phyloP scores from a whole-genome alignment of 1,140 invertebrate species.

The Wiebesia pumilae region DNA sequence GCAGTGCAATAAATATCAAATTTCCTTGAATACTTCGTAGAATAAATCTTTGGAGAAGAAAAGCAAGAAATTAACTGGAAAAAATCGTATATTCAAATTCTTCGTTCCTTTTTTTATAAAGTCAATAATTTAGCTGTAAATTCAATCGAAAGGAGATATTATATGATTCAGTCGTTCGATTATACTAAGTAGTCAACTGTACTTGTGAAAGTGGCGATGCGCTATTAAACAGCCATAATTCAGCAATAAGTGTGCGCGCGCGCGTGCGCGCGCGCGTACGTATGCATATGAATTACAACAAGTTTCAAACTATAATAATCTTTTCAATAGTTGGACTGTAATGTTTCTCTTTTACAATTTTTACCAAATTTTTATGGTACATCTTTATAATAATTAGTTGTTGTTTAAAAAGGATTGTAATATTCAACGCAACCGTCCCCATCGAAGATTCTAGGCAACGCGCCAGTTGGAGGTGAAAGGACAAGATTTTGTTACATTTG shows the following conservation, averaged over 20 bases:
- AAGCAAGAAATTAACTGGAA: not conserved
- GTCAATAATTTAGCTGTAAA: not conserved
- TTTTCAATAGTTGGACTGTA: not conserved
- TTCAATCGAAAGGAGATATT: not conserved
- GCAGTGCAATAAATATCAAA: not conserved
- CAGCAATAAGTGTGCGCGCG: not conserved
- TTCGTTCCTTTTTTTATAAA: not conserved
- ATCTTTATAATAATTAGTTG: not conserved
- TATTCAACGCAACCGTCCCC: not conserved
- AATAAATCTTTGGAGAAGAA: not conserved
- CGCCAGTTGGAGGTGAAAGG: conserved; percentile 1
- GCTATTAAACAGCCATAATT: not conserved
- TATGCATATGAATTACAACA: not conserved
- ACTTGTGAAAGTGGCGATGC: not conserved
- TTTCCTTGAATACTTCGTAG: not conserved
- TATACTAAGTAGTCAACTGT: not conserved
- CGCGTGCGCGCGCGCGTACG: not conserved
- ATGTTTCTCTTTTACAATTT: not conserved
- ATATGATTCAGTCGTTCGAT: not conserved
- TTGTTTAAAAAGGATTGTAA: not conserved
- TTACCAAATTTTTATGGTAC: not conserved
- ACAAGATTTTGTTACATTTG: conserved; percentile 1
- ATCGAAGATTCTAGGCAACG: not conserved
- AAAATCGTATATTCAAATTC: not conserved
- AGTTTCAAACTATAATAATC: not conserved